Base-by-base conservation (phyloP, 1,140 invertebrate genomes). In the Popillia japonica region DNA sequence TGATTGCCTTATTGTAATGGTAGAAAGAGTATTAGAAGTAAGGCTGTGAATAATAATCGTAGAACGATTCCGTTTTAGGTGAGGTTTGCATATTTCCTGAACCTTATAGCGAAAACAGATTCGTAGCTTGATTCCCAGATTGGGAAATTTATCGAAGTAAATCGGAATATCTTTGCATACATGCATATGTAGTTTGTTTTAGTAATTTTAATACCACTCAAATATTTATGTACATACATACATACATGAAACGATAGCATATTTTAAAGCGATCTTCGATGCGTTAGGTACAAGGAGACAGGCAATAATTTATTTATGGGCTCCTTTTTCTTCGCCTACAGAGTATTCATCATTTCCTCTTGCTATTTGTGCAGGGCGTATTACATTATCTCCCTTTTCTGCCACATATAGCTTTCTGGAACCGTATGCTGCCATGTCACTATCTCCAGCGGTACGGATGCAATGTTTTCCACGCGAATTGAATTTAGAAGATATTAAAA, bases 301-400 rank as follows among this genome's bases (percentile, higher is more conserved):
- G 48, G 48, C 48, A 7, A 55, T 55, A 55, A 55, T 55, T 55
- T 55, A 55, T 55, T 55, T 55, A 55, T 55, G 48, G 48, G 6
- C 17, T 55, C 27, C 27, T 55, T 55, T n/a, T 17, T 17, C 48
- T 17, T 55, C 48, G 6, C 17, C 17, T 17, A 1, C n/a, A n/a
- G 14, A 6, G 14, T 17, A 55, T 55, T 17, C 48, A 55, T 55
- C 48, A 55, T 55, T 17, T 17, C 17, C 48, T 17, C 14, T n/a
- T 55, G 14, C n/a, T 55, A n/a, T 6, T n/a, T n/a, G n/a, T 17
- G 48, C 48, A 7, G 14, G 48, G 6, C 17, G 48, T 17, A 0
- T 55, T 17, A 17, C 48, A 55, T 55, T 55, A 55, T 55, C 48
- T 55, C 17, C 48, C 2, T 1, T 55, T 55, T 55, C 48, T 55